Evolutionary conservation across 2,797 vertebrate species (phyloP), one percentile per base, ranked within the genome.

Genomic region (Enteromius fasciolatus): DNA sequence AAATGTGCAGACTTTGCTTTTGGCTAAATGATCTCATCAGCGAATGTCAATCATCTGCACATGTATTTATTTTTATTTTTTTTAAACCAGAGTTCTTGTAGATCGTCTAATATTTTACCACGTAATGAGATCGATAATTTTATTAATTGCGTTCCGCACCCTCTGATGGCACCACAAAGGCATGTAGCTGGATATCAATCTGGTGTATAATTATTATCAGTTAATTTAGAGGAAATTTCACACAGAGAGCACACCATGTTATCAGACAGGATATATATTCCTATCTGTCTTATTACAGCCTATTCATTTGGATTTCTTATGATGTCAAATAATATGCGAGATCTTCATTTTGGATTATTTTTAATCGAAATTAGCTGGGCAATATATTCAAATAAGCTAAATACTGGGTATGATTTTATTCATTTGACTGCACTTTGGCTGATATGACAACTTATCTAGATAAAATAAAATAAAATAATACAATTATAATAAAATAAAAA

Each of bases 161-260:
- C 73, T 76, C 85, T 81, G 54, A 81, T 81, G 81, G 31, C 78
- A 70, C 68, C 2, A 25, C 74, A 83, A 73, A 76, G 31, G 59
- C 52, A 78, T 14, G 39, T 78, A 78, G 66, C 63, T 78, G 57
- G 75, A 84, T 88, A 85, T 83, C 74, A 85, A 88, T 86, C 67
- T 61, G 74, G 61, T 52, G 12, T 61, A 73, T 73, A 44, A 70
- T 82, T 82, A 84, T 82, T 52, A 86, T 77, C 79, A 78, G 82
- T 61, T 85, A 74, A 85, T 83, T 88, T 81, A 67, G 23, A 12
- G 33, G 63, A 84, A 76, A 80, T 83, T 76, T 66, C 52, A 76
- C 54, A 66, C 52, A 67, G 17, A 15, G 18, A 78, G 73, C 46
- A 52, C 75, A 85, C 68, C 18, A 36, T 52, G 54, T 78, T 82